Evolutionary conservation across 2,888 invertebrate genomes (phyloP), one percentile per base, ranked within the genome.

Genomic region (Apodemia hepburni): DNA sequence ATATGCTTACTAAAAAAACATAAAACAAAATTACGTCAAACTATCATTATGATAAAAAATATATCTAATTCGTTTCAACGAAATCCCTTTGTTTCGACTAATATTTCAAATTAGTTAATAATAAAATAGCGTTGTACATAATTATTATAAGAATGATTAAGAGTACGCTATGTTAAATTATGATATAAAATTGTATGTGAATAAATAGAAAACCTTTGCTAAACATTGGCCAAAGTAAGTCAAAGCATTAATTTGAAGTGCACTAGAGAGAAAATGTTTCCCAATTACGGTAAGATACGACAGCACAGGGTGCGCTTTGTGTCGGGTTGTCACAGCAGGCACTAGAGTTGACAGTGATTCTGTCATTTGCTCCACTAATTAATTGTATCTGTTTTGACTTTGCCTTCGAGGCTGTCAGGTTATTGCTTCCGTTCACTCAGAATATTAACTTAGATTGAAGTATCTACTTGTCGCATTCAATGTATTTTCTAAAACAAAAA

Each of bases 251-350:
- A 57, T 29, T 57, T 57, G 29, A n/a, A 57, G 54, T 57, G 54
- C 54, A 57, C 54, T 27, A 57, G 54, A 57, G 57, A 7, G 29
- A 57, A 57, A 57, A 57, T 57, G 57, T 57, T 57, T 57, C 57
- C 38, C 57, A 57, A 57, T 57, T 57, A 57, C 57, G 57, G 3
- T 57, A 57, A 57, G 57, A 57, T 57, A 27, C 27, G 15, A 57
- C 27, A 27, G 57, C 57, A 8, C n/a, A 57, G 57, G 57, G 27
- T 57, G 29, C 57, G 57, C 57, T 57, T 57, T 57, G 57, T 57
- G 57, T 57, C 27, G 57, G 27, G 15, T 29, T 57, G 57, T 57
- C 57, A 57, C 29, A 57, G 57, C 29, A 57, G 54, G 57, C 57
- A 57, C 57, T 57, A n/a, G 29, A 15, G 27, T 57, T 57, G 57